Conservation (phyloP, 1,140 invertebrate species). For the Drosophila bipectinata region DNA sequence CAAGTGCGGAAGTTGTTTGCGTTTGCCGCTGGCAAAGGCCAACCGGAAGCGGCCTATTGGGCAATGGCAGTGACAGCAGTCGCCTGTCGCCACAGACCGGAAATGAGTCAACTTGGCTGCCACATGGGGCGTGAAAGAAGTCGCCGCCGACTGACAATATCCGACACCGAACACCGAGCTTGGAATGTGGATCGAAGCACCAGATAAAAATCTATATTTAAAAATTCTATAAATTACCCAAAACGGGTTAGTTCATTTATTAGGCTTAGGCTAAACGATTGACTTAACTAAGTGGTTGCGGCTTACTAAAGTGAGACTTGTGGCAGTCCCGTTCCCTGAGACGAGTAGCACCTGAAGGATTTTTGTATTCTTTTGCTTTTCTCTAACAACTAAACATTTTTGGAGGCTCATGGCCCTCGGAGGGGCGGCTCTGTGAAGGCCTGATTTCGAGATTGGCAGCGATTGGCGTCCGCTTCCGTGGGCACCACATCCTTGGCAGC, state of each 20-base stretch:
- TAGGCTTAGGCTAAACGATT: conserved; percentile 31
- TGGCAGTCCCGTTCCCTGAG: conserved; percentile 58
- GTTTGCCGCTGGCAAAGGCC: conserved; percentile 68
- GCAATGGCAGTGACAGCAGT: conserved; percentile 53
- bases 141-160: conserved; percentile 38
- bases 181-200: conserved; percentile 3
- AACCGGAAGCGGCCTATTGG: conserved; percentile 67
- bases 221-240: background rate
- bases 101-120: conserved; percentile 78
- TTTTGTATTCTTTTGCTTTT: conserved; percentile 5
- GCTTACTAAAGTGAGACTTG: conserved; percentile 2
- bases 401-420: conserved; percentile 83
- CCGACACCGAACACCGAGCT: conserved; percentile 11
- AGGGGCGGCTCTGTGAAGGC: conserved; percentile 85
- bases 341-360: conserved; percentile 60
- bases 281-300: conserved; percentile 32
- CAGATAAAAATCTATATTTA: background rate
- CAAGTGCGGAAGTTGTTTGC: conserved; percentile 79
- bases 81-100: conserved; percentile 70
- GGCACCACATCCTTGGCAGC: conserved; percentile 86
- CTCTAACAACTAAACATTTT: conserved; percentile 4
- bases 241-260: conserved; percentile 16
- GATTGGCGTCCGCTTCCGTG: conserved; percentile 85
- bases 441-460: conserved; percentile 86
- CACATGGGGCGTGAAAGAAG: conserved; percentile 62